Evolutionary conservation across 2,888 invertebrate genomes (phyloP).

Genomic region (Amiota communis): DNA sequence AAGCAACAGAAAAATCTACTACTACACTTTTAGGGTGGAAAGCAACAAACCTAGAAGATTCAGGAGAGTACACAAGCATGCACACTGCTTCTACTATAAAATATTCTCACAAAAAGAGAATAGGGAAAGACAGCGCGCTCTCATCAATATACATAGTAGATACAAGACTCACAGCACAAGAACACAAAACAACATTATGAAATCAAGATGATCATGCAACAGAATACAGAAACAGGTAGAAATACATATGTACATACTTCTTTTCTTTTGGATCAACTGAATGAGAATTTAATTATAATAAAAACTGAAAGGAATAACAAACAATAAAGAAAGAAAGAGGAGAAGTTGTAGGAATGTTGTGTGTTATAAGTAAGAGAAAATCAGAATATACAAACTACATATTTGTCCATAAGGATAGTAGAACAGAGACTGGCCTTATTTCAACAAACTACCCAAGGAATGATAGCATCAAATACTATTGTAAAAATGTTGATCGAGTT

Average conservation of each 20-base stretch:
- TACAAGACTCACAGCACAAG: too few relatives aligned
- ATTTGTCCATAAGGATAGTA: neutral
- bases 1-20: neutral
- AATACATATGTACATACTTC: neutral
- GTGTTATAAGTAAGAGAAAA: constrained; percentile 26
- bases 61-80: constrained; percentile 54
- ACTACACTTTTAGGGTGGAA: constrained; percentile 4
- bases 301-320: neutral
- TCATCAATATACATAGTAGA: constrained; percentile 18
- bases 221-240: constrained; percentile 27
- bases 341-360: constrained; percentile 45
- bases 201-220: constrained; percentile 31
- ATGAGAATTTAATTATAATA: constrained; percentile 14
- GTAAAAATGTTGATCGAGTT: constrained; percentile 7
- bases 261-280: neutral
- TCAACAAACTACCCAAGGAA: constrained; percentile 43
- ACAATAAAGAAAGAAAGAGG: constrained; percentile 15
- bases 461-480: constrained; percentile 32
- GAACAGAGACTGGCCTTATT: neutral
- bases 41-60: constrained; percentile 53
- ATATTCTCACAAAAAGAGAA: constrained; percentile 1
- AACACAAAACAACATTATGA: constrained; percentile 13
- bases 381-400: neutral
- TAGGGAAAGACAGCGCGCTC: neutral
- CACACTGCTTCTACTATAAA: neutral